Evolutionary conservation across 2,797 vertebrate genomes (phyloP).

Genomic region (Syngnathus acus): DNA sequence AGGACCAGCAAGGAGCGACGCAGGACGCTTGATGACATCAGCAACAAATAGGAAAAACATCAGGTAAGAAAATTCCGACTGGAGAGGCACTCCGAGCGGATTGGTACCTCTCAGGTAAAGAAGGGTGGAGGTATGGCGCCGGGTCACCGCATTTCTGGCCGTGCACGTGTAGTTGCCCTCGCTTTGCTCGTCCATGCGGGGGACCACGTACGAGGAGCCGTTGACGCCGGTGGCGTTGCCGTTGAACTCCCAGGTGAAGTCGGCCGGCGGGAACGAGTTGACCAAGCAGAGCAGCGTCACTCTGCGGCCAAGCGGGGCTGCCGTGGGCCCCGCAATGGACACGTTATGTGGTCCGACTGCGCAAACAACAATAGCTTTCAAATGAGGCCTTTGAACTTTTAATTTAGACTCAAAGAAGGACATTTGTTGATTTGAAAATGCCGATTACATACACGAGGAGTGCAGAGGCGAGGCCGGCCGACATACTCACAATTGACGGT

Average conservation of each 20-base stretch:
- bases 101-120: slow-evolving; percentile 48
- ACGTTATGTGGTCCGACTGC: slow-evolving; percentile 56
- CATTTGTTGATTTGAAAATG: too few relatives aligned
- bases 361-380: background rate
- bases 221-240: slow-evolving; percentile 34
- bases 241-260: slow-evolving; percentile 57
- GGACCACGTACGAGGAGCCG: slow-evolving; percentile 35
- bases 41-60: background rate
- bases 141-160: slow-evolving; percentile 51
- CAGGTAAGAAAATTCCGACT: background rate
- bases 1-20: slow-evolving; percentile 39
- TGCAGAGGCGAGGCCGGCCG: too few relatives aligned
- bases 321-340: slow-evolving; percentile 24
- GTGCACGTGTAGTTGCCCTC: slow-evolving; percentile 60
- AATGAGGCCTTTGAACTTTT: too few relatives aligned
- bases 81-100: background rate
- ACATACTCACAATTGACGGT: slow-evolving; percentile 59
- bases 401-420: too few relatives aligned
- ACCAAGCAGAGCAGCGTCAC: slow-evolving; percentile 43
- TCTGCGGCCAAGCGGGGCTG: slow-evolving; percentile 23
- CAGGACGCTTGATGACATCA: slow-evolving; percentile 39
- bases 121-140: slow-evolving; percentile 37
- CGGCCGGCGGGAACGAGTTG: slow-evolving; percentile 45
- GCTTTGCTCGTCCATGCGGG: slow-evolving; percentile 24
- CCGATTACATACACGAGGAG: too few relatives aligned